Percentiles rank a stretch among this genome's conserved stretches.
Conservation (phyloP, 2,797 vertebrate genomes). For the Anabacerthia variegaticeps region DNA sequence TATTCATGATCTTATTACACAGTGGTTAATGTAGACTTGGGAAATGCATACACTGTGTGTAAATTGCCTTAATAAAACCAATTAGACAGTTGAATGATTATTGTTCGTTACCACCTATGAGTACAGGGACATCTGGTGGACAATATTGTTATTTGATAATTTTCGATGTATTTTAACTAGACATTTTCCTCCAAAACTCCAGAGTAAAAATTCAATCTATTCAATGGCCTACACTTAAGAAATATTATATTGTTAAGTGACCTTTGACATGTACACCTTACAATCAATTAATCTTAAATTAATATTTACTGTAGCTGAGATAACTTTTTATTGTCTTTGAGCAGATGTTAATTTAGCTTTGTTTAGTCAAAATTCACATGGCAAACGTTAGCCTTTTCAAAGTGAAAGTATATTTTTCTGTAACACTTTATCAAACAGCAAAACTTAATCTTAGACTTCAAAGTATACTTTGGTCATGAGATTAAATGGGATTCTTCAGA, state of each 20-base stretch:
- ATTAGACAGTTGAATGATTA: not conserved
- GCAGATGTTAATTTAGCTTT: not conserved
- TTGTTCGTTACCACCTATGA: slow-evolving; percentile 46
- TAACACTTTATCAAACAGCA: not conserved
- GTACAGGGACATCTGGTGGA: slow-evolving; percentile 79
- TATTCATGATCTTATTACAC: not conserved
- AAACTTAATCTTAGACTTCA: not conserved
- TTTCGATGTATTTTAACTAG: not conserved
- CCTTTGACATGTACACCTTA: not conserved
- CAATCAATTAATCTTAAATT: not conserved
- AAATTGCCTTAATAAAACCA: slow-evolving; percentile 7
- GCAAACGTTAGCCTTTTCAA: not conserved
- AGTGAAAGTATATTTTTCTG: not conserved
- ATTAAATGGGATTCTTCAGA: not conserved
- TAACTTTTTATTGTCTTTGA: not conserved
- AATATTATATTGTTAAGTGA: not conserved
- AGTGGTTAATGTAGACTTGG: not conserved
- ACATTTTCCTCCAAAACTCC: not conserved
- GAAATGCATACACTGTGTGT: not conserved
- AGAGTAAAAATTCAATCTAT: not conserved
- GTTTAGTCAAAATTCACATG: not conserved
- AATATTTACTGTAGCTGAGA: not conserved
- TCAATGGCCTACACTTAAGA: not conserved
- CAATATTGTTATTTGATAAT: not conserved
- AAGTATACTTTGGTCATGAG: not conserved